Evolutionary conservation across 2,797 vertebrate genomes (phyloP).

Genomic region (Macropodus opercularis): DNA sequence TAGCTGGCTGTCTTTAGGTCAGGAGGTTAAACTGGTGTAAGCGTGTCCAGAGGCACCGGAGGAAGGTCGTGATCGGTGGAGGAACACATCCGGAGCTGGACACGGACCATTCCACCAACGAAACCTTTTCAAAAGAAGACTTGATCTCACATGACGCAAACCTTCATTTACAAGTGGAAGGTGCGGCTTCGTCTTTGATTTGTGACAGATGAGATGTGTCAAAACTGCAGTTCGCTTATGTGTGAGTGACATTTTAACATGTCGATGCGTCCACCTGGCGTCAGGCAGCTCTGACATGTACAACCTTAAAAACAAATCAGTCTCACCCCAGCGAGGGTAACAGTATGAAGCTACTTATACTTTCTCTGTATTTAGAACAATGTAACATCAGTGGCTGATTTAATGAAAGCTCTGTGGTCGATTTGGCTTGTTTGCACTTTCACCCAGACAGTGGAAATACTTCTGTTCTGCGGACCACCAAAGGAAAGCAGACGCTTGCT

Average conservation of each 20-base stretch:
- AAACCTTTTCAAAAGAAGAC: no score
- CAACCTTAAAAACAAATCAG: conserved; percentile 1
- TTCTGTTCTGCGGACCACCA: not conserved
- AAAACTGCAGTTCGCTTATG: not conserved
- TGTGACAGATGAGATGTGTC: no score
- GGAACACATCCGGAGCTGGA: not conserved
- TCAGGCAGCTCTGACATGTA: conserved; percentile 19
- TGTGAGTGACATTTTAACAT: conserved; percentile 8
- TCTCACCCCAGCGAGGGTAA: no score
- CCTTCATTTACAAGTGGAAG: not conserved
- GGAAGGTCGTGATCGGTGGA: not conserved
- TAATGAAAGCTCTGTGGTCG: not conserved
- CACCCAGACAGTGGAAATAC: not conserved
- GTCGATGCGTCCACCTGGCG: not conserved
- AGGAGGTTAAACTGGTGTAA: conserved; percentile 35
- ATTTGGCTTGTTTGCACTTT: conserved; percentile 5
- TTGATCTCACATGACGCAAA: no score
- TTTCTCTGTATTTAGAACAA: no score
- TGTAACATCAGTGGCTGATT: not conserved
- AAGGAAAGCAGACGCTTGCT: conserved; percentile 10
- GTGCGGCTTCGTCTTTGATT: not conserved
- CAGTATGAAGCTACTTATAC: no score
- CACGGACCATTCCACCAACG: no score
- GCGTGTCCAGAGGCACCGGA: not conserved
- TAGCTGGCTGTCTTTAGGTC: conserved; percentile 35